Base-by-base conservation (phyloP, 2,888 invertebrate genomes). In the Idaea straminata region DNA sequence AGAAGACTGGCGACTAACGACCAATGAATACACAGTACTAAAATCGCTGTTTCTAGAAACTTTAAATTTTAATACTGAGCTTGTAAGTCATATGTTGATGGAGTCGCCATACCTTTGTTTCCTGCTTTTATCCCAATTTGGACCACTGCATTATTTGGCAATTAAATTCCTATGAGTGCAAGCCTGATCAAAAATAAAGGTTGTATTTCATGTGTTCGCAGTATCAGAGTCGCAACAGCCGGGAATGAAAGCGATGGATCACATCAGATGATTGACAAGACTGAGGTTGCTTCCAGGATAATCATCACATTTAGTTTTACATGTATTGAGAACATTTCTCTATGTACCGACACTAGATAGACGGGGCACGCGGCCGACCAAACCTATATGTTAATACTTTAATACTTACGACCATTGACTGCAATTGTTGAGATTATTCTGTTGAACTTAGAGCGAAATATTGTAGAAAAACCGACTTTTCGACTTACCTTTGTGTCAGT, bases 241-340 rank as follows among this genome's bases (percentile, higher is more conserved):
- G 78, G 79, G 82, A 80, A 79, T 82, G 79, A 81, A 81, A 81
- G 83, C 83, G 86, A 82, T 82, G 86, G 87, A 85, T 88, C 84
- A 84, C 89, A 89, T 87, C 89, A 74, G 83, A 83, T 74, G 85
- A 85, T 80, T 85, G 86, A 87, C 87, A 91, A 91, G 91, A 91
- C 91, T 91, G 91, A 91, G 89, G 90, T 86, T 86, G 89, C 88
- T 89, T 87, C 86, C 88, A 84, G 82, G 83, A 85, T 82, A 83
- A 78, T 82, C 85, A 85, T 84, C 87, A 85, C 80, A 82, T 78
- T 83, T 88, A 89, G 84, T 82, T 84, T 83, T 87, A 87, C 74
- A 78, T 83, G 83, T 85, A 87, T 84, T 85, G 77, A 85, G 80
- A 82, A 80, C 61, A 35, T 10, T 61, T 61, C n/a, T 36, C 61